A percentile compares a stretch with the other conserved stretches of the same genome.
Evolutionary conservation across 2,113 vertebrate genomes (phyloP).

Genomic region (Quiscalus mexicanus): DNA sequence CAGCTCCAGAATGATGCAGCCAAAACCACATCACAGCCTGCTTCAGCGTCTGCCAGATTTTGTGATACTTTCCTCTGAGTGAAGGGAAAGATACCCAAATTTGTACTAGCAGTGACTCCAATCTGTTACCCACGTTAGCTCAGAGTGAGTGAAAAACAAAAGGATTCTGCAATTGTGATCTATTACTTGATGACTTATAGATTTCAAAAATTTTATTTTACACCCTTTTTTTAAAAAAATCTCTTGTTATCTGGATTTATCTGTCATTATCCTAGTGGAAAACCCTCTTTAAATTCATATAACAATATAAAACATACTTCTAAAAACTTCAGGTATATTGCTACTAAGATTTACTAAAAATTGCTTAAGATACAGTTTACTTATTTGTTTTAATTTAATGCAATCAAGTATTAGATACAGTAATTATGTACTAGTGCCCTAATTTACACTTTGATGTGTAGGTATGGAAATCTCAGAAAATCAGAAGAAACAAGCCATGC

Average conservation of each 20-base stretch:
- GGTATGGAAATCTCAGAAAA: slow-evolving; percentile 95
- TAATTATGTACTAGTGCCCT: neutral
- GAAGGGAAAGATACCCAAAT: neutral
- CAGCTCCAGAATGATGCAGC: neutral
- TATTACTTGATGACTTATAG: neutral
- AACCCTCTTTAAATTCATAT: neutral
- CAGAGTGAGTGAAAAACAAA: neutral
- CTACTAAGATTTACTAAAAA: neutral
- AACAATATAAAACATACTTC: neutral
- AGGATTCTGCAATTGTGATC: neutral
- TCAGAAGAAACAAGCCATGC: slow-evolving; percentile 92
- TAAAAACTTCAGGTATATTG: neutral
- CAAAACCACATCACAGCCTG: neutral
- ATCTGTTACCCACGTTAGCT: neutral
- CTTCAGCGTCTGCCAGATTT: neutral
- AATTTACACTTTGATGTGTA: slow-evolving; percentile 58
- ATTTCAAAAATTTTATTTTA: neutral
- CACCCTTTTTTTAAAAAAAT: neutral
- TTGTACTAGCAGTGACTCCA: neutral
- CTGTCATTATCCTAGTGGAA: neutral
- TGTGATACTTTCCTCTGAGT: neutral
- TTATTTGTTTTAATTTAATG: neutral
- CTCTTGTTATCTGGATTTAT: neutral
- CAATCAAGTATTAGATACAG: neutral
- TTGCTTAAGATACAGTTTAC: neutral